Evolutionary conservation across 2,797 vertebrate genomes (phyloP), one percentile per base, ranked within the genome.

Genomic region (Notolepis coatsorum): DNA sequence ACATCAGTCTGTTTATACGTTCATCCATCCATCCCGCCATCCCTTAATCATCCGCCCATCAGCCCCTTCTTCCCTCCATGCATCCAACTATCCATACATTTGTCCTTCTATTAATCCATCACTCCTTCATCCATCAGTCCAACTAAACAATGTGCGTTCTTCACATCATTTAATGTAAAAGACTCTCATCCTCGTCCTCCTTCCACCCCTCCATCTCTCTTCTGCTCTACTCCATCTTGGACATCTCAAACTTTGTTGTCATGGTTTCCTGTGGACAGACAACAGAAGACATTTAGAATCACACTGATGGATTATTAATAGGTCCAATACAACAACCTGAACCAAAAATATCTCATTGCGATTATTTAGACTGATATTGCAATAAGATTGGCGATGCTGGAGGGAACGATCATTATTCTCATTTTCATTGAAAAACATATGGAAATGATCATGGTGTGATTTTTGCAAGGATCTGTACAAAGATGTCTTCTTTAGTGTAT

Each of bases 171-270:
- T n/a, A n/a, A 0, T 23, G 10, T 38, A 2, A 45, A 20, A 2
- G 24, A 5, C 25, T 35, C 0, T 27, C n/a, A 12, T 7, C 17
- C 5, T 45, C 6, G 0, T 41, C 42, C 18, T 20, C 45, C n/a
- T n/a, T 13, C 25, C 24, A 5, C 12, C 53, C 5, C 4, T 20
- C 13, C n/a, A 1, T n/a, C 25, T 38, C 43, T 12, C n/a, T 33
- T 0, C 0, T 30, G n/a, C 1, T 39, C 88, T 58, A 95, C 67
- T 95, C 93, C 94, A 95, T 95, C 88, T 95, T 94, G 48, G 94
- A 95, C 91, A 94, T 94, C 87, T 95, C 94, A 48, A 94, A 93
- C 65, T 92, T 92, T 0, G 92, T 94, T 0, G 91, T 92, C 85
- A 92, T 84, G 17, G 73, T 90, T 80, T 94, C 94, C 93, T 95